phyloP scores from a whole-genome alignment of 1,140 invertebrate species.

The Drosophila sturtevanti region DNA sequence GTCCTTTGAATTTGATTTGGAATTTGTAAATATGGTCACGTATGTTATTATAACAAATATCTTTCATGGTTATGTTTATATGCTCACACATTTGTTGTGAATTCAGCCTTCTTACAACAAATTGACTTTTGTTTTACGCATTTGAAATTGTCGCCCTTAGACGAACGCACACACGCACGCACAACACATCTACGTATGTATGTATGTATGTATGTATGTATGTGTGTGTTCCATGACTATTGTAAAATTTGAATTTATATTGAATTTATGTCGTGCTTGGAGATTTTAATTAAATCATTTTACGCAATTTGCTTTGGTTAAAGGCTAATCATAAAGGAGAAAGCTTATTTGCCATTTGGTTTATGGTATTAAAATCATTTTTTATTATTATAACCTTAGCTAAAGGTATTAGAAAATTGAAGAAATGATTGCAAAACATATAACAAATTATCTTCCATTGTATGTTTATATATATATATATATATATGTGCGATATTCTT shows the following conservation, averaged over 20 bases:
- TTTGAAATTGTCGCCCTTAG: slow-evolving; percentile 62
- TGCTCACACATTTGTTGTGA: slow-evolving; percentile 45
- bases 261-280: slow-evolving; percentile 45
- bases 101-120: slow-evolving; percentile 53
- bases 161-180: slow-evolving; percentile 5
- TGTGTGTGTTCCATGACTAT: slow-evolving; percentile 30
- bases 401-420: background rate
- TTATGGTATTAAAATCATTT: slow-evolving; percentile 19
- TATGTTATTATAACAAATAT: slow-evolving; percentile 82
- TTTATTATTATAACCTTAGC: too few species aligned
- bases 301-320: slow-evolving; percentile 49
- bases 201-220: slow-evolving; percentile 13
- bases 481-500: too few species aligned
- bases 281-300: slow-evolving; percentile 71
- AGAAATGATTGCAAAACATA: too few species aligned
- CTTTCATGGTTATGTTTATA: slow-evolving; percentile 78
- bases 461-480: too few species aligned
- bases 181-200: slow-evolving; percentile 8
- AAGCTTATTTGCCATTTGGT: slow-evolving; percentile 22
- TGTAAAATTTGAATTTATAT: slow-evolving; percentile 77
- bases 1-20: slow-evolving; percentile 69
- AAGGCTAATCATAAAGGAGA: slow-evolving; percentile 23
- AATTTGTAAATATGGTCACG: slow-evolving; percentile 81
- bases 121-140: slow-evolving; percentile 74
- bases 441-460: too few species aligned